These are phyloP conservation scores for Diadromus collaris DNA, from an alignment of 2,888 invertebrate genomes.

Conservation along the genomic window DNA sequence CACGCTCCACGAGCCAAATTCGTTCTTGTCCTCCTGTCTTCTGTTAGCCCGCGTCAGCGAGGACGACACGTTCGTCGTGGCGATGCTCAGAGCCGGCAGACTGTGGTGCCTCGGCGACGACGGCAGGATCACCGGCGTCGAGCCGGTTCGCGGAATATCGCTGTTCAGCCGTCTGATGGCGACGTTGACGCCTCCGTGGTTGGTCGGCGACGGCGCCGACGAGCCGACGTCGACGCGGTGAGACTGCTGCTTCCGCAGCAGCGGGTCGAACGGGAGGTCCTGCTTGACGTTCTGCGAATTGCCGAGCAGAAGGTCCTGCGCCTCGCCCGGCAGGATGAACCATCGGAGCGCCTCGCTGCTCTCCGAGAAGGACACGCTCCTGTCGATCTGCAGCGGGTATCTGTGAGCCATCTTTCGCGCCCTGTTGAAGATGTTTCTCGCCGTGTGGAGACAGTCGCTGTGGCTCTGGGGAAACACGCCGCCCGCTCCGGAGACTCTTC, in stretches of 20 bases:
- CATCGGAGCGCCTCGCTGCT: constrained; percentile 88
- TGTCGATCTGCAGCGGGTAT: constrained; percentile 86
- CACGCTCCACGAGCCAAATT: constrained; percentile 28
- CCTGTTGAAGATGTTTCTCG: constrained; percentile 88
- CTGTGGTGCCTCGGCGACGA: constrained; percentile 86
- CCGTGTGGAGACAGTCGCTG: constrained; percentile 89
- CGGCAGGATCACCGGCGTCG: constrained; percentile 79
- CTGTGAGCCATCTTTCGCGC: constrained; percentile 89
- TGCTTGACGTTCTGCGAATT: constrained; percentile 90
- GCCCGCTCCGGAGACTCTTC: constrained; percentile 87
- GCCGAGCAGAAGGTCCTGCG: constrained; percentile 88
- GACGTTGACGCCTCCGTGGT: constrained; percentile 61
- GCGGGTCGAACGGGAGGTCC: constrained; percentile 88
- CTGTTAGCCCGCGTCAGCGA: constrained; percentile 16
- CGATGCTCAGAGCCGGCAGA: constrained; percentile 81
- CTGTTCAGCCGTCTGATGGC: constrained; percentile 77
- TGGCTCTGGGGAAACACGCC: constrained; percentile 88
- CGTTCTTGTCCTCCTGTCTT: constrained; percentile 42
- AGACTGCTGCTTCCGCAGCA: constrained; percentile 78
- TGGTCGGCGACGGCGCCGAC: constrained; percentile 53
- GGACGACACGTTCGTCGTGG: constrained; percentile 33
- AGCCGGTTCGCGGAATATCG: constrained; percentile 75
- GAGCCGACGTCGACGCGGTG: constrained; percentile 40
- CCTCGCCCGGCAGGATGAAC: constrained; percentile 95
- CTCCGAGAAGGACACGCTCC: constrained; percentile 85